These are phyloP conservation scores for Agriopis aurantiaria DNA, from an alignment of 2,888 invertebrate genomes.

Conservation along the genomic window DNA sequence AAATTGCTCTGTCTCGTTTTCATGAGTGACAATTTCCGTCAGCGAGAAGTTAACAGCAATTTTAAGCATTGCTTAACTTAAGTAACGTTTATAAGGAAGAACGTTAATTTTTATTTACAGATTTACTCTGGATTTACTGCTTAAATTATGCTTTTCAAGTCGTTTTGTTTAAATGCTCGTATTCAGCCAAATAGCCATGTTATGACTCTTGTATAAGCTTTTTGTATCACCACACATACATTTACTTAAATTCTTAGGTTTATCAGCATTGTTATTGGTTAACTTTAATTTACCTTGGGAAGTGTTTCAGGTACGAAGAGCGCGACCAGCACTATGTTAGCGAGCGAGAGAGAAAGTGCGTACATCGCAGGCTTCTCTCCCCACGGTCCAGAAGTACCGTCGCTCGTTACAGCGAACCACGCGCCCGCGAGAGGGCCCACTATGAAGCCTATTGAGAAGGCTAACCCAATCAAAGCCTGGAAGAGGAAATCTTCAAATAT, in stretches of 20 bases:
- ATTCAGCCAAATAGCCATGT: too few relatives aligned
- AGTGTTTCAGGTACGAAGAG: constrained; percentile 94
- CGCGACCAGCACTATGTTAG: constrained; percentile 92
- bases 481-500: constrained; percentile 52
- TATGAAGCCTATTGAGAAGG: constrained; percentile 99
- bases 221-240: too few relatives aligned
- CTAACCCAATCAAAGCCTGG: constrained; percentile 98
- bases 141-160: too few relatives aligned
- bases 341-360: constrained; percentile 90
- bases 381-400: constrained; percentile 87
- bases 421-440: constrained; percentile 98
- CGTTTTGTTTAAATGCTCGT: too few relatives aligned
- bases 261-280: not conserved
- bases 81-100: too few relatives aligned
- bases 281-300: constrained; percentile 83
- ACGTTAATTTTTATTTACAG: too few relatives aligned
- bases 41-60: too few relatives aligned
- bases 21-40: too few relatives aligned
- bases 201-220: too few relatives aligned
- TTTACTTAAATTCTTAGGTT: not conserved
- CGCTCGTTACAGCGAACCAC: constrained; percentile 90
- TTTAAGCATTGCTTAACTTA: too few relatives aligned
- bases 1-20: too few relatives aligned
- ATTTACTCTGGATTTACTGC: too few relatives aligned
- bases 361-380: constrained; percentile 93